Evolutionary conservation across 2,113 vertebrate species (phyloP).

Genomic region (Strix uralensis): DNA sequence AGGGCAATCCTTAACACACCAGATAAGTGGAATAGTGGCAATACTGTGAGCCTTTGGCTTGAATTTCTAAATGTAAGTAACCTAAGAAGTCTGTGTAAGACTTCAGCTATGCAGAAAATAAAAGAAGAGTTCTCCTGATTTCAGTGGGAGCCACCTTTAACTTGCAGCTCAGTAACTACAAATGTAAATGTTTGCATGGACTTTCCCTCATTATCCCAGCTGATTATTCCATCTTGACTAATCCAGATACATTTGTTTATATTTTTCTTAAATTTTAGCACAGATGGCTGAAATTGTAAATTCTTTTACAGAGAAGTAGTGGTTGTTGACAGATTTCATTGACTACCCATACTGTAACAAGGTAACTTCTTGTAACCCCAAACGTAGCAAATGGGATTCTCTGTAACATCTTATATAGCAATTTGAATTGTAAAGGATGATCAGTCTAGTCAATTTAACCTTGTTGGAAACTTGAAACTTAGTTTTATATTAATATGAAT

Average conservation of each 20-base stretch:
- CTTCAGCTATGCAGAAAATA: neutral
- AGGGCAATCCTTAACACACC: neutral
- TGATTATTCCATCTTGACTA: neutral
- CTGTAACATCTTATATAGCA: neutral
- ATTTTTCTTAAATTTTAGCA: neutral
- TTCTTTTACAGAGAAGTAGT: neutral
- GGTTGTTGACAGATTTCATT: neutral
- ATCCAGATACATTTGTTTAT: neutral
- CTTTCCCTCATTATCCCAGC: neutral
- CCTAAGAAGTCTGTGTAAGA: neutral
- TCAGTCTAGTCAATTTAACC: neutral
- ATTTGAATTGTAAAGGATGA: neutral
- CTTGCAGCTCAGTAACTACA: neutral
- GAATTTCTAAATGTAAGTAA: neutral
- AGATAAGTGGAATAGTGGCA: neutral
- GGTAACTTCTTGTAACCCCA: neutral
- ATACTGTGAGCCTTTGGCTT: neutral
- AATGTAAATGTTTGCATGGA: neutral
- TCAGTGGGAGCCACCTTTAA: neutral
- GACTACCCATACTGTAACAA: neutral
- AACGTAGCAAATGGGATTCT: neutral
- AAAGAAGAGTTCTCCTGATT: neutral
- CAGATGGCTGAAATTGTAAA: neutral
- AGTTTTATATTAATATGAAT: neutral
- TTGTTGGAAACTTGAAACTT: neutral